A percentile compares a stretch with the other conserved stretches of the same genome.
phyloP scores from a whole-genome alignment of 2,888 invertebrate genomes.

The Agrotis exclamationis region DNA sequence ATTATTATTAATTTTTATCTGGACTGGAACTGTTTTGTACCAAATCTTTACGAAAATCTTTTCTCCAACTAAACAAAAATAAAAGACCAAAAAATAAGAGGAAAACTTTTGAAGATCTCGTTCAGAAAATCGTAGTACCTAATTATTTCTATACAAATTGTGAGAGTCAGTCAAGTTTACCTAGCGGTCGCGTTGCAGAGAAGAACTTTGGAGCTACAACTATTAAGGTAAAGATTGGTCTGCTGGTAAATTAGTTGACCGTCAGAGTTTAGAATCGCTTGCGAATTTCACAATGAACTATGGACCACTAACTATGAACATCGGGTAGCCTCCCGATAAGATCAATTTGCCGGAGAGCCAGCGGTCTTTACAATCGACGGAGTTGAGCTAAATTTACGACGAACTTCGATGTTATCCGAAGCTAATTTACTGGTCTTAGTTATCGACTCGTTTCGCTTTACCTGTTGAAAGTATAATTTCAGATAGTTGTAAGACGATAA shows the following conservation, averaged over 20 bases:
- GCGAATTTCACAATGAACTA: constrained; percentile 79
- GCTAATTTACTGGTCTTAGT: constrained; percentile 73
- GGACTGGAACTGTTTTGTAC: neutral
- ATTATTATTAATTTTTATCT: neutral
- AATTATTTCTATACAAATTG: constrained; percentile 60
- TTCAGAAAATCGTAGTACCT: constrained; percentile 32
- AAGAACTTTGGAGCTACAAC: constrained; percentile 63
- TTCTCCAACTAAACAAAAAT: neutral
- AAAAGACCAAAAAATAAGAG: constrained; percentile 9
- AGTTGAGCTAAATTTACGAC: constrained; percentile 71
- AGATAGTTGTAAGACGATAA: constrained; percentile 46
- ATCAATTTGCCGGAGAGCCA: constrained; percentile 76
- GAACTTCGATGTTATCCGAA: constrained; percentile 74
- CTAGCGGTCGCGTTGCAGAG: constrained; percentile 37
- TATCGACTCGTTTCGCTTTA: constrained; percentile 65
- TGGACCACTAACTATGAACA: constrained; percentile 81
- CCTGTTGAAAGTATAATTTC: constrained; percentile 68
- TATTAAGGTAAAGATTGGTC: constrained; percentile 78
- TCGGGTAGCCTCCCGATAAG: constrained; percentile 76
- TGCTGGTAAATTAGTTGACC: constrained; percentile 81
- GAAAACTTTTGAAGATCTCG: constrained; percentile 24
- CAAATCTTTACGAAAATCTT: neutral
- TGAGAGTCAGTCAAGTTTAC: constrained; percentile 59
- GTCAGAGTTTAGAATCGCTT: constrained; percentile 74
- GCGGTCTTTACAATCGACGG: constrained; percentile 73